These are phyloP conservation scores for Julus scandinavius DNA, from an alignment of 2,888 invertebrate genomes.

Conservation along the genomic window DNA sequence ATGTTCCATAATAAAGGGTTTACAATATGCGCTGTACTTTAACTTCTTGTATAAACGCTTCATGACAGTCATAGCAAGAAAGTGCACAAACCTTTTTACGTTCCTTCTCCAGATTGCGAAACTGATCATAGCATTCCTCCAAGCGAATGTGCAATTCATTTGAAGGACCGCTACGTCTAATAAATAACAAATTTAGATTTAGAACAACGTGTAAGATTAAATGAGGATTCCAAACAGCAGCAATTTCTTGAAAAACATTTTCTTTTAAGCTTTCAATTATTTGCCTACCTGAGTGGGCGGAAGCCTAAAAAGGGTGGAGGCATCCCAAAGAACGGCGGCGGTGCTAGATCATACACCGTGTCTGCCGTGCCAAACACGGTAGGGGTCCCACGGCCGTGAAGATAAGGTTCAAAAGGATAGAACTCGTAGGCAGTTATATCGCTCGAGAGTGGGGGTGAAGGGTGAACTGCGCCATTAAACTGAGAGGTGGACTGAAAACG, in stretches of 20 bases:
- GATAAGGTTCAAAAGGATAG: constrained; percentile 57
- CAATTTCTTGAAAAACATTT: constrained; percentile 44
- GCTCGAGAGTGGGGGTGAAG: constrained; percentile 29
- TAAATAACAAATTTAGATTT: too few species aligned
- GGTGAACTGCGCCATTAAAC: neutral
- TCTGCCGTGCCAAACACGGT: constrained; percentile 58
- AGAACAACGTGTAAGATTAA: too few species aligned
- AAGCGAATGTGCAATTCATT: constrained; percentile 76
- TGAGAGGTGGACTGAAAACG: neutral
- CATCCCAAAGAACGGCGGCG: constrained; percentile 58
- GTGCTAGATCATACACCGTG: constrained; percentile 59
- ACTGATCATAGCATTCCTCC: constrained; percentile 83
- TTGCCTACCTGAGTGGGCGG: constrained; percentile 58
- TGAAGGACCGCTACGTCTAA: constrained; percentile 70
- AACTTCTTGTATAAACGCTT: too few species aligned
- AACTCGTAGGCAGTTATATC: constrained; percentile 57
- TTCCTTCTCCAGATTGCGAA: constrained; percentile 81
- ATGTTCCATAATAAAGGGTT: too few species aligned
- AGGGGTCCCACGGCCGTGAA: constrained; percentile 58
- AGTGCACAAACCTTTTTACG: constrained; percentile 75
- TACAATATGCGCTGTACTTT: too few species aligned
- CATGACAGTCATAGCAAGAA: too few species aligned
- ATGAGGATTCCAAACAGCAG: too few species aligned
- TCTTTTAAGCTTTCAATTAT: neutral
- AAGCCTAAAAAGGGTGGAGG: constrained; percentile 59